Evolutionary conservation across 2,888 invertebrate genomes (phyloP).

Genomic region (Agrilus cyanescens): DNA sequence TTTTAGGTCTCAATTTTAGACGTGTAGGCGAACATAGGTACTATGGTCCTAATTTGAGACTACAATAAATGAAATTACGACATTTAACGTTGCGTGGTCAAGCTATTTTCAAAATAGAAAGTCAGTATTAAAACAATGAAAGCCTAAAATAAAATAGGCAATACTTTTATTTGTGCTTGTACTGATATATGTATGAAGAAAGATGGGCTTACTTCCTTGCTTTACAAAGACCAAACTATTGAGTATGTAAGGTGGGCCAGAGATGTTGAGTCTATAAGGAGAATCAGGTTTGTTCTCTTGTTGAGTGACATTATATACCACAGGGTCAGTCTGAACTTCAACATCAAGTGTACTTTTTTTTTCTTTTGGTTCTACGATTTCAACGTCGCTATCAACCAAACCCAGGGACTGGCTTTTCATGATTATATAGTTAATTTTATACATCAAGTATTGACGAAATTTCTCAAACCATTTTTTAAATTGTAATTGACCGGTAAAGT

Average conservation of each 20-base stretch:
- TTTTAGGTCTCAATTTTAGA: too few relatives aligned
- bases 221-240: constrained; percentile 14
- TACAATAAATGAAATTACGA: too few relatives aligned
- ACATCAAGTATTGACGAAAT: constrained; percentile 12
- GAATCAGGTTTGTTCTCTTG: constrained; percentile 9
- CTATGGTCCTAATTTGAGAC: too few relatives aligned
- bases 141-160: too few relatives aligned
- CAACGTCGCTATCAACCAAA: neutral
- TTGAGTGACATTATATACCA: constrained; percentile 2
- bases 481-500: constrained; percentile 3
- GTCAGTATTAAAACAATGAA: too few relatives aligned
- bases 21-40: too few relatives aligned
- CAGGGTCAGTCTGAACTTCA: constrained; percentile 1
- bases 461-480: constrained; percentile 11
- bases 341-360: neutral
- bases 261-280: constrained; percentile 11
- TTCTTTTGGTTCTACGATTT: neutral
- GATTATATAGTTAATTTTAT: constrained; percentile 12
- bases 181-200: constrained; percentile 3
- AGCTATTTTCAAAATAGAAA: too few relatives aligned
- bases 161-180: neutral
- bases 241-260: constrained; percentile 13
- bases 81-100: too few relatives aligned
- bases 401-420: neutral
- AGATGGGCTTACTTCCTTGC: constrained; percentile 7